These are phyloP conservation scores for Noctua fimbriata DNA, from an alignment of 2,888 invertebrate genomes.

Conservation along the genomic window DNA sequence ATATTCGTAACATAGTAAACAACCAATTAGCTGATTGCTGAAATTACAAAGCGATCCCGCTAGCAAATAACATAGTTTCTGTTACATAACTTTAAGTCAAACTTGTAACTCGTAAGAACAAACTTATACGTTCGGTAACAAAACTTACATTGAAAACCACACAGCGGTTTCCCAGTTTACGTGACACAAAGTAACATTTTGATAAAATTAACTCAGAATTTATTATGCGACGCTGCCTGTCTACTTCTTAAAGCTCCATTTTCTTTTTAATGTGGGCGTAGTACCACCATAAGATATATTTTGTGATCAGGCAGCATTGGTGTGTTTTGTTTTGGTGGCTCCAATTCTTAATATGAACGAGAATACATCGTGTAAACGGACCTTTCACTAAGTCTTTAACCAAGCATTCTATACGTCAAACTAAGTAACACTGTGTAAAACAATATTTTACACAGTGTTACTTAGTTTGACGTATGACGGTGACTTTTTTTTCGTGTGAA, in stretches of 20 bases:
- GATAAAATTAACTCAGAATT: constrained; percentile 8
- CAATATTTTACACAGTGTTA: no score
- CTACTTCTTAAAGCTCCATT: not conserved
- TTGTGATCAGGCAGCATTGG: not conserved
- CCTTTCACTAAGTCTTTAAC: not conserved
- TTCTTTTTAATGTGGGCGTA: not conserved
- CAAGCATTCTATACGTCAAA: not conserved
- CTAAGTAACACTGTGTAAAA: no score
- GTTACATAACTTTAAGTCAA: constrained; percentile 13
- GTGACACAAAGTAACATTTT: constrained; percentile 14
- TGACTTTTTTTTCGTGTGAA: no score
- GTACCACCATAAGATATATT: not conserved
- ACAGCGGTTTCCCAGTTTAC: constrained; percentile 3
- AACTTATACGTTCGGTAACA: constrained; percentile 26
- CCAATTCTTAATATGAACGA: not conserved
- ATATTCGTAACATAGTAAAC: not conserved
- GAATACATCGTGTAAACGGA: not conserved
- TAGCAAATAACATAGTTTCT: constrained; percentile 25
- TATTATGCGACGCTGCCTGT: not conserved
- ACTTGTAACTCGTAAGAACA: constrained; percentile 23
- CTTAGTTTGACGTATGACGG: no score
- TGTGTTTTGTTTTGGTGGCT: not conserved
- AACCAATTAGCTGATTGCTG: constrained; percentile 14
- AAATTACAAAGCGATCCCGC: constrained; percentile 1
- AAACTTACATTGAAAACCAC: constrained; percentile 38